Evolutionary conservation across 2,888 invertebrate genomes (phyloP).

Genomic region (Oscheius sp.): DNA sequence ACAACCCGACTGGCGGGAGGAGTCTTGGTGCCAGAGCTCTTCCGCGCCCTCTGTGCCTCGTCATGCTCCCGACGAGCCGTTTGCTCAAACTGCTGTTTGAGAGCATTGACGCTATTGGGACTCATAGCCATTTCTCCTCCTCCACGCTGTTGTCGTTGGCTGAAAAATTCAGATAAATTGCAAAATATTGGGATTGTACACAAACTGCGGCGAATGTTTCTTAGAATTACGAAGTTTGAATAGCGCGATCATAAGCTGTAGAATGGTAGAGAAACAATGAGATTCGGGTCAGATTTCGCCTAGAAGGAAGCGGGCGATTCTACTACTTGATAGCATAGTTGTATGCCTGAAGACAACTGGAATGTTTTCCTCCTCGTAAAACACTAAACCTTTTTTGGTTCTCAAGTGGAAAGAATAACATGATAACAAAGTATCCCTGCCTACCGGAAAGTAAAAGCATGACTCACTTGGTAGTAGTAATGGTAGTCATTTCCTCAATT

Average conservation of each 20-base stretch:
- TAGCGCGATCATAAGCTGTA: conserved; percentile 27
- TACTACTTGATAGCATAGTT: conserved; percentile 23
- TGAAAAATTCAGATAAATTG: background rate
- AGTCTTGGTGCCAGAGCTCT: background rate
- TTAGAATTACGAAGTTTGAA: conserved; percentile 32
- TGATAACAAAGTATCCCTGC: background rate
- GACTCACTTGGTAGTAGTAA: conserved; percentile 43
- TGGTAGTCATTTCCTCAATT: conserved; percentile 50
- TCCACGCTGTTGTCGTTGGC: conserved; percentile 35
- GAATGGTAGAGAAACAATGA: conserved; percentile 9
- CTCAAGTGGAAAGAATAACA: background rate
- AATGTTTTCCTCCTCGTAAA: conserved; percentile 13
- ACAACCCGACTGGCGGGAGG: conserved; percentile 27
- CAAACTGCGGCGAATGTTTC: background rate
- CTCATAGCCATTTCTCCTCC: conserved; percentile 37
- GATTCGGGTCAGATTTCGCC: conserved; percentile 32
- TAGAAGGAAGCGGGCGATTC: conserved; percentile 25
- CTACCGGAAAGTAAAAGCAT: conserved; percentile 17
- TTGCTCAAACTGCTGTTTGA: conserved; percentile 42
- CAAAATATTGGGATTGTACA: background rate
- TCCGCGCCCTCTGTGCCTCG: conserved; percentile 27
- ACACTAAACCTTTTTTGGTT: background rate
- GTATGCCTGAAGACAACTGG: background rate
- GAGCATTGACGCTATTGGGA: conserved; percentile 40
- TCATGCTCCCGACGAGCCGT: conserved; percentile 34